Base-by-base conservation (phyloP, 2,113 vertebrate genomes). In the Mustela lutreola region DNA sequence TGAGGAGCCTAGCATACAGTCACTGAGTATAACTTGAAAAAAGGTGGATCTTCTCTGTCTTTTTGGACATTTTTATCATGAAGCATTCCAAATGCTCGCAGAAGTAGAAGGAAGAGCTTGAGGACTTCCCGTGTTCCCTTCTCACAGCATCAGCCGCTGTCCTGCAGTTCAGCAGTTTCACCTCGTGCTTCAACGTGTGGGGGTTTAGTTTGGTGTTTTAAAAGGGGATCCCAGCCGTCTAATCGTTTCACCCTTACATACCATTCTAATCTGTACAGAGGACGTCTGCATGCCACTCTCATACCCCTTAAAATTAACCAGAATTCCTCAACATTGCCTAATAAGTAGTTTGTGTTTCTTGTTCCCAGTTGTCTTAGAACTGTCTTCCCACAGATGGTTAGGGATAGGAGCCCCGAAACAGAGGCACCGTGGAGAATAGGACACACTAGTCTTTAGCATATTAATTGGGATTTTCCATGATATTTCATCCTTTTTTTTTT, bases 31-130 rank as follows among this genome's bases (percentile, higher is more conserved):
- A 80, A 75, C 76, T 82, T 88, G 24, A 39, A 82, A 90, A 31
- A 93, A 89, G 15, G 21, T 56, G 0, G 65, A 65, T 84, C n/a
- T 85, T 80, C 48, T 84, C 48, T 84, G 71, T 56, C 50, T 31
- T 62, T 71, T 56, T 92, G 24, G 15, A 67, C 67, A 67, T 83
- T 88, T 93, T 67, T 93, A 71, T 83, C 91, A 60, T 62, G 48
- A 53, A 91, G 79, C 62, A 12, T 65, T 85, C 12, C 3, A 78
- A 79, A 60, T 67, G 58, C 87, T 96, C 8, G 28, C 63, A 92
- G 53, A 93, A 92, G 14, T 90, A 60, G 33, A 70, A 79, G 84
- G 18, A 79, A 21, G 53, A 63, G 36, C 19, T 28, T 65, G 19
- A 87, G 65, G 33, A 95, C 31, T 33, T 67, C 42, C 39, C 7